Base-by-base conservation (phyloP, 2,797 vertebrate genomes). In the Graptemys geographica region DNA sequence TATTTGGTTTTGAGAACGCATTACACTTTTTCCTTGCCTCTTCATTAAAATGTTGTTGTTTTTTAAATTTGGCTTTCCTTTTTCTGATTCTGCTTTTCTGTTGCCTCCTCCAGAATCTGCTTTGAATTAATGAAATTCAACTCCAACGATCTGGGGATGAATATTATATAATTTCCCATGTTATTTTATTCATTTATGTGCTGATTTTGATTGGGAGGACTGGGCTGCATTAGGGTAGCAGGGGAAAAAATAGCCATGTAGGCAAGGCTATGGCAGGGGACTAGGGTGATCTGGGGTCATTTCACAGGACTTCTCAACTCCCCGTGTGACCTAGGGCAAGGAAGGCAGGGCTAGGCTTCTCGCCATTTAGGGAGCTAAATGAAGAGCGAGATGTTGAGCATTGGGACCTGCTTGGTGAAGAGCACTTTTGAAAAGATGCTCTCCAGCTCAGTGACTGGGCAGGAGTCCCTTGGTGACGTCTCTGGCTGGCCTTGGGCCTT, bases 91-190 rank as follows among this genome's bases (percentile, higher is more conserved):
- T 93, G 96, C 93, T 92, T 95, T 86, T 88, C 83, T 94, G 95
- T 81, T 86, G 25, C 81, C 88, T 56, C 19, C 86, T 87, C 79
- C 5, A 0, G 90, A 87, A 78, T 93, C 95, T 95, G 96, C 96
- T 97, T 97, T 37, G 1, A 96, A 96, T 97, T 97, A 97, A 83
- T 5, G 0, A 90, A 86, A 96, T 91, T 94, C 95, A 88, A 93
- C 93, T 94, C 94, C 97, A 95, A 95, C 95, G 86, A 94, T 87
- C 88, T 96, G 94, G 87, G 92, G 90, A 92, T 82, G 93, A 89
- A 92, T 95, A 90, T 95, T 96, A 96, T 88, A 96, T 95, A 96
- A 95, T 96, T 96, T 96, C 96, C 96, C 96, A 94, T 97, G 96
- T 95, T 94, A 92, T 95, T 96, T 41, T 69, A 5, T 69, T 37